Evolutionary conservation across 2,113 vertebrate genomes (phyloP).

Genomic region (Antennarius striatus): DNA sequence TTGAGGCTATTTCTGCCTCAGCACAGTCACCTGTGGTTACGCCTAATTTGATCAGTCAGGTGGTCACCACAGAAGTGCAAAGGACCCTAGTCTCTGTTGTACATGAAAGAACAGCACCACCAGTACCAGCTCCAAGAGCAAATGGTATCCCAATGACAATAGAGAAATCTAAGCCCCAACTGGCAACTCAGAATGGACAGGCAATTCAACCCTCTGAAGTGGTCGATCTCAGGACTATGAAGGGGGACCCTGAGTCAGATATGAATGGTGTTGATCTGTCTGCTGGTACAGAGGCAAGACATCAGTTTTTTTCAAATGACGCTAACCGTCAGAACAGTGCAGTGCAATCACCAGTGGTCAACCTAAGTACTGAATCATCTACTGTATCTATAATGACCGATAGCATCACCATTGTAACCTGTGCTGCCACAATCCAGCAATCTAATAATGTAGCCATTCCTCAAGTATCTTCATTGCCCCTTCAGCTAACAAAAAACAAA

Average conservation of each 20-base stretch:
- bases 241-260: conserved; percentile 79
- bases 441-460: conserved; percentile 74
- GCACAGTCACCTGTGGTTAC: conserved; percentile 71
- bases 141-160: conserved; percentile 76
- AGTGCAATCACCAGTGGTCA: conserved; percentile 90
- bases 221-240: conserved; percentile 92
- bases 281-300: conserved; percentile 80
- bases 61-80: conserved; percentile 82
- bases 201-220: conserved; percentile 82
- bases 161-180: conserved; percentile 76
- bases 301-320: conserved; percentile 79
- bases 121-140: conserved; percentile 71
- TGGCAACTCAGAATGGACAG: conserved; percentile 82
- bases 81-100: conserved; percentile 83
- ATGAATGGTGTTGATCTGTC: conserved; percentile 84
- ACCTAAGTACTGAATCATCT: conserved; percentile 86
- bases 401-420: conserved; percentile 83
- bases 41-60: conserved; percentile 80
- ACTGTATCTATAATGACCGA: conserved; percentile 82
- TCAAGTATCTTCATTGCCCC: conserved; percentile 80
- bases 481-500: conserved; percentile 89
- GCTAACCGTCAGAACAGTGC: conserved; percentile 85
- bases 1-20: conserved; percentile 80
- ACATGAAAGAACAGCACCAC: conserved; percentile 76
- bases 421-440: conserved; percentile 80